Evolutionary conservation across 2,797 vertebrate species (phyloP).

Genomic region (Oryzias dopingdopingensis): DNA sequence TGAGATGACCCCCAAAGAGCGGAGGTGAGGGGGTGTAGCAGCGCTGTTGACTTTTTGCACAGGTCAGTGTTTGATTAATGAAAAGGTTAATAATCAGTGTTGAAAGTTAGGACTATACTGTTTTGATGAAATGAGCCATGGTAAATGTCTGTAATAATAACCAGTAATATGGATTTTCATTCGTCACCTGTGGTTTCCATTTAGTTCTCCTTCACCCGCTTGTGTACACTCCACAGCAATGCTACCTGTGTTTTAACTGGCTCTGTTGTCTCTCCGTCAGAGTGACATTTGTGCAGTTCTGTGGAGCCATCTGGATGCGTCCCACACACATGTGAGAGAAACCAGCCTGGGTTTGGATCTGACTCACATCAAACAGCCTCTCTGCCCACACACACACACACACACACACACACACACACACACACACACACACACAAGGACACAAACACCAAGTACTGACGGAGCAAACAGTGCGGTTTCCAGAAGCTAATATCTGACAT

Average conservation of each 20-base stretch:
- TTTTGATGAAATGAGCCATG: no score
- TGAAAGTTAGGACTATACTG: neutral
- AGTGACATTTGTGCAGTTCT: conserved; percentile 83
- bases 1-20: conserved; percentile 39
- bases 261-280: conserved; percentile 76
- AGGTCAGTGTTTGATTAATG: conserved; percentile 25
- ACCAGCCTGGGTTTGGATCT: conserved; percentile 78
- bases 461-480: conserved; percentile 71
- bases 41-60: conserved; percentile 34
- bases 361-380: conserved; percentile 81
- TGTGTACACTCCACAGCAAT: conserved; percentile 18
- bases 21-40: conserved; percentile 19
- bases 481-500: conserved; percentile 80
- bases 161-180: no score
- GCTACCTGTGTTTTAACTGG: conserved; percentile 67
- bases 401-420: conserved; percentile 29
- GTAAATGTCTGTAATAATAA: no score
- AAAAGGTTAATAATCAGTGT: conserved; percentile 4
- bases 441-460: conserved; percentile 62
- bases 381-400: conserved; percentile 67
- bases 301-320: conserved; percentile 82
- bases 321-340: conserved; percentile 81
- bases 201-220: neutral
- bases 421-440: conserved; percentile 36
- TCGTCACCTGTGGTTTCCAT: no score